These are phyloP conservation scores for Ametastegia equiseti DNA, from an alignment of 2,888 invertebrate species.

Conservation along the genomic window DNA sequence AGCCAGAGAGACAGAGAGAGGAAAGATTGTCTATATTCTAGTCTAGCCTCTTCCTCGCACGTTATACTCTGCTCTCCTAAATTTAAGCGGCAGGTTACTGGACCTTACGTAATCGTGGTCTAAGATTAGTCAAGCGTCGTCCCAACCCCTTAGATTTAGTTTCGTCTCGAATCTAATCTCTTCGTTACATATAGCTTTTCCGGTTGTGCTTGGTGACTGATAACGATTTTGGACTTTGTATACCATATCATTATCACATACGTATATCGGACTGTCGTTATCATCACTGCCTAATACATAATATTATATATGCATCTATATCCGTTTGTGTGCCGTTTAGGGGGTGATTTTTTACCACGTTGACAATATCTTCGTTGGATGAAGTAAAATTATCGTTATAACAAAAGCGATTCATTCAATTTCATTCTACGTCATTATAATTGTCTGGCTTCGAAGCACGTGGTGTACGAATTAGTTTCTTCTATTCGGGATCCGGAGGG, in stretches of 20 bases:
- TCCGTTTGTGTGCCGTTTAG: too few relatives aligned
- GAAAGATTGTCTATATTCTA: constrained; percentile 19
- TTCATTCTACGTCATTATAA: too few relatives aligned
- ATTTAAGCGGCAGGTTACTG: constrained; percentile 68
- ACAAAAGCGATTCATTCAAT: too few relatives aligned
- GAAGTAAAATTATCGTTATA: too few relatives aligned
- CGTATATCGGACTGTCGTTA: neutral
- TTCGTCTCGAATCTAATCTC: constrained; percentile 44
- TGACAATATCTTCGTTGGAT: too few relatives aligned
- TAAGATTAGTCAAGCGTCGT: constrained; percentile 60
- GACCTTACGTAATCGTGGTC: constrained; percentile 68
- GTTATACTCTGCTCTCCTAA: constrained; percentile 65
- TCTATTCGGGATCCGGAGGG: too few relatives aligned
- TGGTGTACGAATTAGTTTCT: too few relatives aligned
- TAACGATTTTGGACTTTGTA: constrained; percentile 30
- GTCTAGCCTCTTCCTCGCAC: constrained; percentile 47
- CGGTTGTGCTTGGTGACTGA: neutral
- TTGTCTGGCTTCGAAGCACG: too few relatives aligned
- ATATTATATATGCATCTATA: too few relatives aligned
- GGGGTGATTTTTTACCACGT: too few relatives aligned
- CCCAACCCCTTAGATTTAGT: constrained; percentile 47
- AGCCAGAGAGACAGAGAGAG: neutral
- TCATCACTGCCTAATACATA: too few relatives aligned
- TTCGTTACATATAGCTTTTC: constrained; percentile 1
- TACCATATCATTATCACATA: constrained; percentile 1